These are phyloP conservation scores for Diplolepis rosae DNA, from an alignment of 2,888 invertebrate species.

Conservation along the genomic window DNA sequence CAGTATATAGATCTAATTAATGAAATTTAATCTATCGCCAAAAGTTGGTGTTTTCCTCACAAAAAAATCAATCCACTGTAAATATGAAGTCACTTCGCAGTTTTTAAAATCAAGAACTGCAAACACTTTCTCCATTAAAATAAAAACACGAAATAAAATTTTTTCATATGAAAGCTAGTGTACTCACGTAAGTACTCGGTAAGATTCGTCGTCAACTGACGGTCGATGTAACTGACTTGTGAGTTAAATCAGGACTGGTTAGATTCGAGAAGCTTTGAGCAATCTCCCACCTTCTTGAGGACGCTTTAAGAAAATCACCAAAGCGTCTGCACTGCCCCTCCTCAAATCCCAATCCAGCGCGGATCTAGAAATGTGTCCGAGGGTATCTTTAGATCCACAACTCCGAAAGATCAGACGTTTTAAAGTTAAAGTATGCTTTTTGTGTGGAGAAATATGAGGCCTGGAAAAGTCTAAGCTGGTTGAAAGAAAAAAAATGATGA, in stretches of 20 bases:
- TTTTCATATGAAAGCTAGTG: not conserved
- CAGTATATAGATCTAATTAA: not conserved
- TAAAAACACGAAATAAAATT: conserved; percentile 13
- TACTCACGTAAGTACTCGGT: conserved; percentile 45
- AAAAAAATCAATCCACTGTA: conserved; percentile 8
- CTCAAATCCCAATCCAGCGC: conserved; percentile 48
- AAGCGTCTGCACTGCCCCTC: conserved; percentile 49
- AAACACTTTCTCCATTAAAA: not conserved
- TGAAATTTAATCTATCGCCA: not conserved
- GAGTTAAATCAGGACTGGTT: conserved; percentile 71
- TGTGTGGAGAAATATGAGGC: conserved; percentile 12
- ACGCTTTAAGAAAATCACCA: conserved; percentile 48
- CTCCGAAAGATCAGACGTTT: conserved; percentile 4
- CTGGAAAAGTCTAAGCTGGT: not conserved
- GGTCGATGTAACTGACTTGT: conserved; percentile 63
- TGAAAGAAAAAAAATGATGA: not conserved
- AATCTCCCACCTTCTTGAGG: conserved; percentile 56
- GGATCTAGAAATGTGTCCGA: conserved; percentile 55
- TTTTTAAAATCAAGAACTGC: not conserved
- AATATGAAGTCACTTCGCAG: conserved; percentile 8
- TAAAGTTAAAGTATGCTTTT: conserved; percentile 6
- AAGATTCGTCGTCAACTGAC: conserved; percentile 49
- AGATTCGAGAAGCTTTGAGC: conserved; percentile 58
- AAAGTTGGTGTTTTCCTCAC: not conserved
- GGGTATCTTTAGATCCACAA: conserved; percentile 27